Conservation (phyloP, 2,888 invertebrate species). For the Drosophila anomelani region DNA sequence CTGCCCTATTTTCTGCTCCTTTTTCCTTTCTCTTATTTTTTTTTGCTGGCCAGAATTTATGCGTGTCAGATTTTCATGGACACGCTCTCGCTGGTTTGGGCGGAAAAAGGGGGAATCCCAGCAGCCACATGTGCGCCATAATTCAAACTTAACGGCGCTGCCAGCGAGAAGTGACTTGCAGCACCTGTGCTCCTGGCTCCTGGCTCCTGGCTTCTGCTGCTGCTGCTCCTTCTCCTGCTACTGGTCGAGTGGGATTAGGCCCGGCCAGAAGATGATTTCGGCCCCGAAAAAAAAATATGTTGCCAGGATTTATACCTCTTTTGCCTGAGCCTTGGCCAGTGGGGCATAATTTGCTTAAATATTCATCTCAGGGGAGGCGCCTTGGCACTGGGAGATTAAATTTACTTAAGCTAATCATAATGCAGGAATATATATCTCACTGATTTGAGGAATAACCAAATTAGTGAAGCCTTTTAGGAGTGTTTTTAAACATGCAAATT, state of each 20-base stretch:
- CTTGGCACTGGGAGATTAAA: constrained; percentile 27
- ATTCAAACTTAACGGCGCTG: constrained; percentile 57
- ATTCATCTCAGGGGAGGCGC: constrained; percentile 38
- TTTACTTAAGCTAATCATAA: constrained; percentile 27
- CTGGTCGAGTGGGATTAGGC: constrained; percentile 10
- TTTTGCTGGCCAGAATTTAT: constrained; percentile 57
- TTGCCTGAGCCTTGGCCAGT: constrained; percentile 10
- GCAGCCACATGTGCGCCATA: constrained; percentile 72
- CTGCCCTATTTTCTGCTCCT: constrained; percentile 1
- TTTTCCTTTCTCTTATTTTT: background rate
- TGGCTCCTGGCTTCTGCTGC: background rate
- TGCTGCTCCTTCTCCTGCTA: background rate
- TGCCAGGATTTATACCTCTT: constrained; percentile 34
- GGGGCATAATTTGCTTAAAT: constrained; percentile 46
- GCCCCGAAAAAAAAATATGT: constrained; percentile 13
- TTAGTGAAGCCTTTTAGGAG: background rate
- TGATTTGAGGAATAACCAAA: constrained; percentile 4
- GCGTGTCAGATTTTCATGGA: constrained; percentile 77
- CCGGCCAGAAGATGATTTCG: constrained; percentile 29
- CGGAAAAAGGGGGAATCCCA: constrained; percentile 44
- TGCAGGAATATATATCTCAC: constrained; percentile 6
- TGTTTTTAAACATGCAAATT: background rate
- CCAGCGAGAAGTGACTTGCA: constrained; percentile 43
- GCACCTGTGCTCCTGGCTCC: constrained; percentile 52
- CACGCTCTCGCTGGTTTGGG: constrained; percentile 41